A percentile compares a stretch with the other conserved stretches of the same genome.
These are phyloP conservation scores for Lottia gigantea DNA, from an alignment of 2,888 invertebrate genomes.

Conservation along the genomic window DNA sequence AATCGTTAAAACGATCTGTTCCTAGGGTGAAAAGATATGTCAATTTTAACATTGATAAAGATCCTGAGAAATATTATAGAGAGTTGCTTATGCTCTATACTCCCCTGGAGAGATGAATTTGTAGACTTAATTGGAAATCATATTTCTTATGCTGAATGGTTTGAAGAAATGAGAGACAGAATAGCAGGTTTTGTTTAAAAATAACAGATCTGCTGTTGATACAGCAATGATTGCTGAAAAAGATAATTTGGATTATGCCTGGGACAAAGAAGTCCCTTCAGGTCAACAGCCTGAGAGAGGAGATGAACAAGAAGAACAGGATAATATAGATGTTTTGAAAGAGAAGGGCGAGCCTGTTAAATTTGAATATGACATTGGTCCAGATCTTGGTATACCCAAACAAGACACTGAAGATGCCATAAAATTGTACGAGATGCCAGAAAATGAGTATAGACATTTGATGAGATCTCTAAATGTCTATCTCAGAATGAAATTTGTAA, in stretches of 20 bases:
- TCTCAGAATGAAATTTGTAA: constrained; percentile 33
- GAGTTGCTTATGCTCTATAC: constrained; percentile 51
- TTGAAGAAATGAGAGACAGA: neutral
- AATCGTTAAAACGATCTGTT: neutral
- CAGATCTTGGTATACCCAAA: constrained; percentile 30
- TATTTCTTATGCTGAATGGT: neutral
- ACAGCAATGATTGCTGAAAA: neutral
- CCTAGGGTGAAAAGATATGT: constrained; percentile 33
- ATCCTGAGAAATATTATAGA: constrained; percentile 46
- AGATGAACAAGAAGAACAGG: neutral
- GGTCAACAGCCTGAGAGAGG: neutral
- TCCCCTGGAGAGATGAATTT: constrained; percentile 55
- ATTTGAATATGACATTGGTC: constrained; percentile 32
- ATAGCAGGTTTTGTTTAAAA: neutral
- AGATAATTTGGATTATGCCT: neutral
- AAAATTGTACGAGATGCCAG: constrained; percentile 27
- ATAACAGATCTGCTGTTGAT: neutral
- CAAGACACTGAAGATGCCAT: constrained; percentile 18
- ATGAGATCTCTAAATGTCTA: constrained; percentile 31
- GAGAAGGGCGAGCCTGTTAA: constrained; percentile 22
- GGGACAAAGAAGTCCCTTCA: neutral
- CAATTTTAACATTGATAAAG: constrained; percentile 34
- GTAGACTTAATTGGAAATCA: constrained; percentile 18
- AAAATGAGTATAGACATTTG: constrained; percentile 29
- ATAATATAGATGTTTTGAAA: neutral